Base-by-base conservation (phyloP, 2,113 vertebrate species). In the Bos javanicus region DNA sequence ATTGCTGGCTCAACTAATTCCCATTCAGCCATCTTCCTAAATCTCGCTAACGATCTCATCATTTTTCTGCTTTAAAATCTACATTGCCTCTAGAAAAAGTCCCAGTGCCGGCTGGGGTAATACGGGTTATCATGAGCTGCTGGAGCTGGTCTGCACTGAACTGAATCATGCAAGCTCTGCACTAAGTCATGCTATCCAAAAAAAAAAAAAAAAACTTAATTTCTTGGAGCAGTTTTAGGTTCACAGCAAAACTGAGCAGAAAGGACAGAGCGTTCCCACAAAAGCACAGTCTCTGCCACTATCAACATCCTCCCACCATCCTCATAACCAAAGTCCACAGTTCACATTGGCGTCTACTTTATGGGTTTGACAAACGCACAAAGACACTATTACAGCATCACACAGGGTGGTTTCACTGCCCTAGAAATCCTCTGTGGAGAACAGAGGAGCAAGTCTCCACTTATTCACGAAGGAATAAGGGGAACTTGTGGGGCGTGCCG, bases 401-500 rank as follows among this genome's bases (percentile, higher is more conserved):
- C 23, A 6, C 2, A 2, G 83, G 23, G 16, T 11, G 10, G 16
- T 12, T 52, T 87, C n/a, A 7, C 33, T 6, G 64, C 16, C 39
- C 33, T 7, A 17, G 28, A 25, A n/a, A 19, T 33, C 21, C 1
- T 57, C 81, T 9, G 8, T 11, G 39, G 33, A 67, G 33, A n/a
- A 19, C 33, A 19, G 62, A 17, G 33, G 30, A 67, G 5, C 33
- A n/a, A 67, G 19, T 67, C 28, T 7, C 28, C 7, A 2, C 15
- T 23, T n/a, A 14, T 5, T 39, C n/a, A 2, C 2, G 2, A 6
- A 15, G 87, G 36, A 36, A 56, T 2, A 36, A 23, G 48, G 48
- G 26, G 16, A 26, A 25, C 15, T 11, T 15, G 10, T 5, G 1
- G 10, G 26, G 26, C 23, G 16, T 1, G 15, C 10, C 0, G 1